These are phyloP conservation scores for Micropoecilia bifurca DNA, from an alignment of 2,797 vertebrate genomes.

Conservation along the genomic window DNA sequence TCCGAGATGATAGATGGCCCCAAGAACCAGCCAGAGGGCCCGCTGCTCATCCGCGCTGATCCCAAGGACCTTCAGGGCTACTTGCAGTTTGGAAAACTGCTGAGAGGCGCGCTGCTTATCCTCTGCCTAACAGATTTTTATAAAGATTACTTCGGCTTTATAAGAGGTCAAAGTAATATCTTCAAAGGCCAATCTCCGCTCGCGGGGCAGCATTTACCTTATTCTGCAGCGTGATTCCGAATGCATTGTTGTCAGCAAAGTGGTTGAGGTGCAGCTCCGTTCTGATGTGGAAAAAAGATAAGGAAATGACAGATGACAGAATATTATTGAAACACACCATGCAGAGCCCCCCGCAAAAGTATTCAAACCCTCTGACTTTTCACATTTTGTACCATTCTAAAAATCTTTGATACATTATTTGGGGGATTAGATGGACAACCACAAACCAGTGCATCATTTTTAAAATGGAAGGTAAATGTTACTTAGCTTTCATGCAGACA, in stretches of 20 bases:
- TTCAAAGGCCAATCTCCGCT: conserved; percentile 5
- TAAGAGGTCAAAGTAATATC: conserved; percentile 6
- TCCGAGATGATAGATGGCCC: conserved; percentile 94
- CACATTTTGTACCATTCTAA: neutral
- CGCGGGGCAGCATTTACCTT: conserved; percentile 82
- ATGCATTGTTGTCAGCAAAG: conserved; percentile 91
- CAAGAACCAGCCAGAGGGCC: conserved; percentile 92
- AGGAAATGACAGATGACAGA: conserved; percentile 12
- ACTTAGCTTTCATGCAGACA: neutral
- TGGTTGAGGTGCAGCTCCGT: conserved; percentile 98
- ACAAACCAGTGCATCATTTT: neutral
- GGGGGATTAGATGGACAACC: neutral
- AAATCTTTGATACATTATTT: neutral
- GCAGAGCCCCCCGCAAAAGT: neutral
- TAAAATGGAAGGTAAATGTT: neutral
- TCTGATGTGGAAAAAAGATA: conserved; percentile 72
- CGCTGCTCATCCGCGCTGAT: conserved; percentile 92
- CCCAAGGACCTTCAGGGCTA: conserved; percentile 95
- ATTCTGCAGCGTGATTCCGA: conserved; percentile 86
- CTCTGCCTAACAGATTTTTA: conserved; percentile 81
- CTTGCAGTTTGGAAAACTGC: conserved; percentile 95
- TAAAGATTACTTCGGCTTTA: conserved; percentile 16
- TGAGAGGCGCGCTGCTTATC: conserved; percentile 94
- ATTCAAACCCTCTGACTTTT: neutral
- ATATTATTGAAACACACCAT: conserved; percentile 11